Base-by-base conservation (phyloP, 64 coral and sea anemone species). In the Anthopleura sola region DNA sequence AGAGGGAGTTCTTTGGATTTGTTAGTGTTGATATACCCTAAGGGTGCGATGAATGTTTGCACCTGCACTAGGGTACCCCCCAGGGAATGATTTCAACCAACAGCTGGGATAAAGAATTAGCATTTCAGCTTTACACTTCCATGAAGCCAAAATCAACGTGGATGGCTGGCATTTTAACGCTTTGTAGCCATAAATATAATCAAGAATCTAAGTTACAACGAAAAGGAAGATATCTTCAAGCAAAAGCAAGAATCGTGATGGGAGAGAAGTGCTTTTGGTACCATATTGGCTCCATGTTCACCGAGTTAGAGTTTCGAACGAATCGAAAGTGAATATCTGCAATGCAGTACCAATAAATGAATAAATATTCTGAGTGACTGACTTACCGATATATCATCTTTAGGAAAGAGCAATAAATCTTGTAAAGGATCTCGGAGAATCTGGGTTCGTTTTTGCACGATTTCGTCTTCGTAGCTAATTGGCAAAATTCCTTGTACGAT, bases 401-500 rank as follows among this genome's bases (percentile, higher is more conserved):
- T 84, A 3, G 94, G 94, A 50, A 97, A 97, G 24, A 97, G 64
- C 5, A 97, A 83, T 21, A 97, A 58, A 49, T 85, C 76, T 54
- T 97, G 94, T 17, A 97, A n/a, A 11, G 94, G 90, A 75, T 97
- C 94, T 26, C 94, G 78, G n/a, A 97, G 77, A 39, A 97, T 97
- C 82, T 97, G 94, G 26, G 94, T 97, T 37, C 94, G 84, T 58
- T 92, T 97, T 55, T 92, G 94, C 56, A 97, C 94, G 44, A 97
- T 97, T 84, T 97, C 94, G 51, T 97, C 90, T 78, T 97, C 94
- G 37, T 97, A 97, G n/a, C 87, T 92, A 44, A 97, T 92, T 24
- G 94, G 94, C n/a, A 97, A 75, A 16, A 97, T 84, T 79, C 94
- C 94, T 68, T 86, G 91, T 13, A 97, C 94, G 51, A 97, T 89